Percentiles rank a stretch among this genome's conserved stretches.
These are phyloP conservation scores for Drosophila paranaensis DNA, from an alignment of 2,888 invertebrate genomes.

Conservation along the genomic window DNA sequence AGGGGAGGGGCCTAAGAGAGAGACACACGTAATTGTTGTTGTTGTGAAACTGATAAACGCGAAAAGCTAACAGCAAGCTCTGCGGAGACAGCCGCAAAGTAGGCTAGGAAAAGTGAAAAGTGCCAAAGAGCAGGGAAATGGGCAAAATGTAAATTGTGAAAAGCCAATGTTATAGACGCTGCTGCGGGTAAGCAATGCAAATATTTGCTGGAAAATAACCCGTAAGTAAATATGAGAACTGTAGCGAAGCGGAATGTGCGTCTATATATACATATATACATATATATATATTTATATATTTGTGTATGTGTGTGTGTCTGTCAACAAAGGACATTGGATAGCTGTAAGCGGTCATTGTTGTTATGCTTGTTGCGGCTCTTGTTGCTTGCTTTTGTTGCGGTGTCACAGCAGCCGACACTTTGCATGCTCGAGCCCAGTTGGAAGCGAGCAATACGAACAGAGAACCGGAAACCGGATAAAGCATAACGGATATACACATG, in stretches of 20 bases:
- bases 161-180: conserved; percentile 51
- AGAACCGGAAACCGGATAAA: conserved; percentile 45
- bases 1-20: neutral
- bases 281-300: neutral
- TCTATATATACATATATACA: neutral
- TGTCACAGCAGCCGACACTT: conserved; percentile 52
- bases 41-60: conserved; percentile 24
- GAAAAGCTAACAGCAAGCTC: conserved; percentile 13
- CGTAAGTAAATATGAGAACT: conserved; percentile 65
- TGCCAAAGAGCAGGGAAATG: conserved; percentile 1
- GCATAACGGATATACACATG: conserved; percentile 34
- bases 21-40: conserved; percentile 39
- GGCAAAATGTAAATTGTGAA: conserved; percentile 37
- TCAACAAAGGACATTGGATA: conserved; percentile 40
- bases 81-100: conserved; percentile 23
- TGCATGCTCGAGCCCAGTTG: conserved; percentile 30
- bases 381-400: conserved; percentile 15
- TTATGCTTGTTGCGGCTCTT: conserved; percentile 20
- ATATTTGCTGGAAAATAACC: conserved; percentile 69
- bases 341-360: conserved; percentile 46
- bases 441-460: conserved; percentile 14
- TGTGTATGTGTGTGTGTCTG: conserved; percentile 16
- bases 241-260: conserved; percentile 31
- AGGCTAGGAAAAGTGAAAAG: conserved; percentile 13
- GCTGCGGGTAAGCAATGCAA: conserved; percentile 50